Evolutionary conservation across 2,113 vertebrate species (phyloP), one percentile per base, ranked within the genome.

Genomic region (Trichechus manatus): DNA sequence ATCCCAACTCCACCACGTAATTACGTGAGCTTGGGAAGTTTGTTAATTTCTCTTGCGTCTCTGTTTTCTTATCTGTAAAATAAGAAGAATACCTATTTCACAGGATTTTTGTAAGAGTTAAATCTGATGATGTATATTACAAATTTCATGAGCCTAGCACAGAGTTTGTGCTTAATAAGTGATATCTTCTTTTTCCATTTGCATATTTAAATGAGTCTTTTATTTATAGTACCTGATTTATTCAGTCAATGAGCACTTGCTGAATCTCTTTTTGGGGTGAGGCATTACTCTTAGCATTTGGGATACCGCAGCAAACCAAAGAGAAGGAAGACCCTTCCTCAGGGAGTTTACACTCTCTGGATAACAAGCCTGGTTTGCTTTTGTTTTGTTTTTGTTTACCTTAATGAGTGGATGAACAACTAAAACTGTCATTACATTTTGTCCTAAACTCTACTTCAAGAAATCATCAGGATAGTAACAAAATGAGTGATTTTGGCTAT

Each of bases 371-470:
- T 85, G 8, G 25, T 68, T 89, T 77, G 68, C 59, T 61, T 61
- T 19, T 17, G 14, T 70, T 29, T 66, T 31, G 31, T 33, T 31
- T 72, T 36, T 72, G 68, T 50, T 64, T 88, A 42, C 23, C 68
- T 80, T 92, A 89, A 66, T 82, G 39, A 91, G 68, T 47, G 33
- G 74, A 68, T 64, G 14, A 68, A 81, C 87, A 89, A 93, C 77
- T 83, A 86, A 94, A 70, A 84, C 27, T 47, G 5, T 25, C 50
- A 87, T 79, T 66, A 86, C 0, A 89, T 47, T 70, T 75, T 93
- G 36, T 59, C 61, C 20, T 89, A 79, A 81, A 83, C 36, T 92
- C 50, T 79, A 64, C n/a, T 87, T 75, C 63, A 89, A 91, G 22
- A 23, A 87, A 89, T 80, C 91, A 64, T 75, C 61, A 80, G 59